Evolutionary conservation across 2,888 invertebrate species (phyloP).

Genomic region (Adelognathus sp.): DNA sequence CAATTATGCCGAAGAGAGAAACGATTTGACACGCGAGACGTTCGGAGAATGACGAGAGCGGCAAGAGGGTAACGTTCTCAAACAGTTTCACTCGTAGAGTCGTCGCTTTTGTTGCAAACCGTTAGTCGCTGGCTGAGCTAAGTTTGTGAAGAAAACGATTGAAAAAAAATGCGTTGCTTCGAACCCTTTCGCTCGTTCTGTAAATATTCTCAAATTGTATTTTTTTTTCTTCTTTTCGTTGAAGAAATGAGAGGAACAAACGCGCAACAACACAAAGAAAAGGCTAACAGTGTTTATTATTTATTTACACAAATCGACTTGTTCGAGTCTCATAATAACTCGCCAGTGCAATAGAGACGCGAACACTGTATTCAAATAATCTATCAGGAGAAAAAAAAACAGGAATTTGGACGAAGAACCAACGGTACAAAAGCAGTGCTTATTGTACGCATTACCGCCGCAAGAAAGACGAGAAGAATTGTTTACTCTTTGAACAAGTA

Average conservation of each 20-base stretch:
- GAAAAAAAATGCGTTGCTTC: neutral
- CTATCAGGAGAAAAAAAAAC: neutral
- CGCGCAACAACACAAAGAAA: too few relatives aligned
- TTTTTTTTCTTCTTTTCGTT: neutral
- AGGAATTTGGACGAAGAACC: neutral
- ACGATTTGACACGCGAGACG: neutral
- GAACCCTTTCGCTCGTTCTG: too few relatives aligned
- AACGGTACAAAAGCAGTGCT: neutral
- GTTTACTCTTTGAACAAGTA: neutral
- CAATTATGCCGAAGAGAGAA: slow-evolving; percentile 12
- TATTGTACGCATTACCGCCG: neutral
- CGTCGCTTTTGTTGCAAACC: neutral
- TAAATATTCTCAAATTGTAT: too few relatives aligned
- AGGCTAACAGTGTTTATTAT: neutral
- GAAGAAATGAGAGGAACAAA: neutral
- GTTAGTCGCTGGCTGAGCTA: neutral
- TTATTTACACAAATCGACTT: neutral
- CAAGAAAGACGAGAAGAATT: neutral
- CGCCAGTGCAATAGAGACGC: neutral
- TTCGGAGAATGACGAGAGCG: neutral
- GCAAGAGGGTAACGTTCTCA: neutral
- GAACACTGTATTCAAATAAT: neutral
- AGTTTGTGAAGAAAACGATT: too few relatives aligned
- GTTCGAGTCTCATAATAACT: neutral
- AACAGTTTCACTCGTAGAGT: neutral